Percentiles rank a stretch among this genome's conserved stretches.
Evolutionary conservation across 1,140 invertebrate genomes (phyloP).

Genomic region (Lysiphlebus fabarum): DNA sequence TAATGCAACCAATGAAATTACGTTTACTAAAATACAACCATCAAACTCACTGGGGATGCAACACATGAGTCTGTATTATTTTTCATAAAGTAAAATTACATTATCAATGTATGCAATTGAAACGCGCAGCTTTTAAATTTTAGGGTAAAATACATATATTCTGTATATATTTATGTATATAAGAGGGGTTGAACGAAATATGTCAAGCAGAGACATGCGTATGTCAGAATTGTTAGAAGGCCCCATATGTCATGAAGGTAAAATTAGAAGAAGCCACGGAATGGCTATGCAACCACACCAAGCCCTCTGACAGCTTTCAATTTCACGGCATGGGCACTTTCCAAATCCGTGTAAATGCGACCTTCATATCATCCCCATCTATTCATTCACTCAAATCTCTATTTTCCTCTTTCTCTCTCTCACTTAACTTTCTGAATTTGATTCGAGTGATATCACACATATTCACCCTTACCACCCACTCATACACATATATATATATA

Average conservation of each 20-base stretch:
- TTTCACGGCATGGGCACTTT: conserved; percentile 29
- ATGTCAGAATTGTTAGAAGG: conserved; percentile 7
- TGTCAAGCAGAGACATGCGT: conserved; percentile 17
- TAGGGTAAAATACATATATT: background rate
- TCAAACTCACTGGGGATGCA: conserved; percentile 1
- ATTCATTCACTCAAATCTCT: too few relatives aligned
- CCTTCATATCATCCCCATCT: conserved; percentile 4
- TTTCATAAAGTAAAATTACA: background rate
- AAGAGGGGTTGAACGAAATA: background rate
- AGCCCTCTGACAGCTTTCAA: conserved; percentile 29
- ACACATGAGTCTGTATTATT: background rate
- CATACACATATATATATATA: too few relatives aligned
- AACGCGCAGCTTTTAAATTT: too few relatives aligned
- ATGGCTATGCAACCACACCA: conserved; percentile 9
- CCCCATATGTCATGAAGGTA: conserved; percentile 24
- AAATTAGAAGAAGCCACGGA: conserved; percentile 25
- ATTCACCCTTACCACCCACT: too few relatives aligned
- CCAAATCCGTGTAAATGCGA: conserved; percentile 1
- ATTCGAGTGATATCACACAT: too few relatives aligned
- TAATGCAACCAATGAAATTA: conserved; percentile 39
- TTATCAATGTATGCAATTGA: too few relatives aligned
- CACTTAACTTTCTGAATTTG: too few relatives aligned
- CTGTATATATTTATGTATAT: too few relatives aligned
- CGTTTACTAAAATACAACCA: conserved; percentile 34
- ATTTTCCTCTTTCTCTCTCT: too few relatives aligned